Evolutionary conservation across 2,888 invertebrate species (phyloP).

Genomic region (Nebria brevicollis): DNA sequence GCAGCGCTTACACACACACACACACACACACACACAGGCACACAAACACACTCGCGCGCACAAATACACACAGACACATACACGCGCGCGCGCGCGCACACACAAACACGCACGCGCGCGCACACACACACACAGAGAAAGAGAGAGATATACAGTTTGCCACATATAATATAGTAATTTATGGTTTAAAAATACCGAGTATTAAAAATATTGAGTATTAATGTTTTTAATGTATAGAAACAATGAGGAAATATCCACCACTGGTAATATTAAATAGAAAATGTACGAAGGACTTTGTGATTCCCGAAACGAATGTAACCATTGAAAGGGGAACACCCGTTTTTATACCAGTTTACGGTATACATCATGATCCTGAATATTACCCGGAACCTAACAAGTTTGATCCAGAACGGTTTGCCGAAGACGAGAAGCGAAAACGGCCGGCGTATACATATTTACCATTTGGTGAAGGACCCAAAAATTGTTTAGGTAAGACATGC

Average conservation of each 20-base stretch:
- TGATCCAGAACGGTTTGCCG: constrained; percentile 56
- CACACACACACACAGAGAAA: too few relatives aligned
- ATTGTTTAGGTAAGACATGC: too few relatives aligned
- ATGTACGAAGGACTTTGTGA: constrained; percentile 50
- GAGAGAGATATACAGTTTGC: too few relatives aligned
- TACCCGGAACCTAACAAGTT: constrained; percentile 54
- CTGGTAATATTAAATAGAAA: constrained; percentile 51
- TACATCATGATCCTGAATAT: constrained; percentile 51
- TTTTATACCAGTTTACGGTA: constrained; percentile 51
- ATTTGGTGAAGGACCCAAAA: constrained; percentile 32
- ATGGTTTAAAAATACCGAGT: too few relatives aligned
- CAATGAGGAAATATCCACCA: constrained; percentile 58
- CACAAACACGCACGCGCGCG: too few relatives aligned
- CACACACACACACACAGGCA: too few relatives aligned
- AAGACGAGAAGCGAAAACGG: constrained; percentile 48
- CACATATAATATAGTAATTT: too few relatives aligned
- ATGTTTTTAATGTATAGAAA: constrained; percentile 52
- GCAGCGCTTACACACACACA: too few relatives aligned
- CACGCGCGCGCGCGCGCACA: too few relatives aligned
- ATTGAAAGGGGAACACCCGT: constrained; percentile 50
- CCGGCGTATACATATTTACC: constrained; percentile 51
- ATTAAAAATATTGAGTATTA: too few relatives aligned
- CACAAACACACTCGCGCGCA: too few relatives aligned
- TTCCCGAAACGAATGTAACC: constrained; percentile 49
- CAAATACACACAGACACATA: too few relatives aligned